Evolutionary conservation across 2,113 vertebrate genomes (phyloP), one percentile per base, ranked within the genome.

Genomic region (Xiphophorus maculatus): DNA sequence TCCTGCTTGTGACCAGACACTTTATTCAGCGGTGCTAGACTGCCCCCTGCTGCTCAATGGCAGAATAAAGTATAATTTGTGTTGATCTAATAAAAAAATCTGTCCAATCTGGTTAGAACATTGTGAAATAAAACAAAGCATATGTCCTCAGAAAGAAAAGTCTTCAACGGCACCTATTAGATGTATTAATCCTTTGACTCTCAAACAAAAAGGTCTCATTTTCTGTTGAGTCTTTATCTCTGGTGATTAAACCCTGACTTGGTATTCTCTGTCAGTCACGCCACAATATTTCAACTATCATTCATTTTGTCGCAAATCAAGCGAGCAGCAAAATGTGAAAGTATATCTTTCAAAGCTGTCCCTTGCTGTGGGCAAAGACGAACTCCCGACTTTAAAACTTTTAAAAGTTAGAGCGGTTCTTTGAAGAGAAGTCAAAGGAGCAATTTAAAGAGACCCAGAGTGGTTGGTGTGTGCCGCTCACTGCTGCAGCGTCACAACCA

Each of bases 311-410:
- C 11, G 81, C 67, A 91, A 91, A 90, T 92, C 85, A 87, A 74
- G 74, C 83, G 77, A 84, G 87, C 74, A 66, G 85, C 83, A 87
- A 89, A 90, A 91, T 81, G 84, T 89, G 79, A 87, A 84, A 81
- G 87, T 89, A 85, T 82, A 88, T 88, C 76, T 88, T 93, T 93
- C 89, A 92, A 90, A 92, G 90, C 89, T 86, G 91, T 91, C 90
- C 90, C 90, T 93, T 91, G 92, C 92, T 93, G 84, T 91, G 89
- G 90, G 92, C 91, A 93, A 93, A 92, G 92, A 91, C 91, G 80
- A 91, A 90, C 81, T 83, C 72, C 67, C 66, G 66, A 89, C 87
- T 88, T 86, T 83, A 78, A 91, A 93, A 93, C 83, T 89, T 90
- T 91, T 79, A 84, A 92, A 93, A 91, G 91, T 92, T 88, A 89